Base-by-base conservation (phyloP, 2,797 vertebrate genomes). In the Paramormyrops hopkinsi region DNA sequence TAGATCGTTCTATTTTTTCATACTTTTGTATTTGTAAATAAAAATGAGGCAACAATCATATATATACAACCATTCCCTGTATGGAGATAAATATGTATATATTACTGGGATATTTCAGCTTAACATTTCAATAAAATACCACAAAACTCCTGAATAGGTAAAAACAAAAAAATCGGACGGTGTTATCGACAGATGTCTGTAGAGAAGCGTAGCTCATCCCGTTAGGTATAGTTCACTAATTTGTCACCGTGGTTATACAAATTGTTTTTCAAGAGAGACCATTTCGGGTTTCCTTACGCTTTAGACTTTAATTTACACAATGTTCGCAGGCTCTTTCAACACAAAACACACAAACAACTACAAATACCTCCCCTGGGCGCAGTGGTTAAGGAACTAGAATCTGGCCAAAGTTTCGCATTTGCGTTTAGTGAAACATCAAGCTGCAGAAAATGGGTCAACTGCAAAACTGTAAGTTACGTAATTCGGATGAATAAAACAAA, bases 331-430 rank as follows among this genome's bases (percentile, higher is more conserved):
- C 76, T n/a, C 5, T 14, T 44, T 41, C 41, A 46, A 82, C 76
- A 82, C 19, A 82, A 62, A 82, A 82, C 76, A 46, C 76, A 46
- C 19, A 82, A 82, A 82, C 41, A 82, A 33, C 19, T 82, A 82
- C 76, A 82, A 82, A 82, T 82, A 46, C n/a, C 76, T 82, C 76
- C 76, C 76, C 7, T 82, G 76, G 76, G 76, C 76, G 41, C n/a
- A 46, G 76, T 82, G 76, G 76, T 44, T 82, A 82, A 82, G 76
- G 76, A 82, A 37, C 69, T 76, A 76, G 33, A 76, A 82, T 82
- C 41, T 46, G 76, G 76, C 41, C 76, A 82, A 82, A 82, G 19
- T 44, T 82, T 82, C 19, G 41, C 41, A 82, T n/a, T 82, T 44
- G 41, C 73, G 33, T 79, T 53, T 82, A 22, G 41, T n/a, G 44